Evolutionary conservation across 2,113 vertebrate species (phyloP), one percentile per base, ranked within the genome.

Genomic region (Zosterops japonicus): DNA sequence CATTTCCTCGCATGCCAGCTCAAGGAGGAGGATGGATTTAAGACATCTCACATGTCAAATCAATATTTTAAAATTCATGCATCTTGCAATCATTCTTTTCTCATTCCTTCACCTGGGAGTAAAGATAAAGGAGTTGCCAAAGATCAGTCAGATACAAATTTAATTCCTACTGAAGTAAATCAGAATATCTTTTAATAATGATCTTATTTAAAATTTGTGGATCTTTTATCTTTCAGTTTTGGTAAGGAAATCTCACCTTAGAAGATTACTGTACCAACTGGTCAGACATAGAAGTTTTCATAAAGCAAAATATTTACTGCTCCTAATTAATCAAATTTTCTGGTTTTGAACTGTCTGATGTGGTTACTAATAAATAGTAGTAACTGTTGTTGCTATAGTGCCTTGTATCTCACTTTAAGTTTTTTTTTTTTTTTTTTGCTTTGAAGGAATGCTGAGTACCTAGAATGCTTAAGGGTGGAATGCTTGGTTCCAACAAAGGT

Each of bases 401-500:
- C 47, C 53, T 86, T 71, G 31, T 18, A 36, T 83, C 16, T 39
- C 72, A 78, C 49, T 33, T 55, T 6, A 68, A 21, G 56, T 2
- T 0, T 53, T 53, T 93, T 78, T 63, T 49, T 14, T 2, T 36
- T 36, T 36, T 39, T 39, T 39, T 39, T 39, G 9, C 33, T 83
- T 90, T 71, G 85, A 68, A 95, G 63, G 81, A 83, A 70, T 95
- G 36, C 78, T 87, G 83, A 47, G 68, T 89, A 94, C n/a, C 33
- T 96, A 87, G 69, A 88, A 83, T 88, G 65, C 76, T 92, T 94
- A 57, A 87, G 22, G 14, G 5, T 75, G 29, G 50, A 80, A 80
- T 94, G 42, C 75, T 83, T 53, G 55, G 63, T 94, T 94, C 23
- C 25, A 80, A 92, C 55, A 94, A 85, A 67, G 81, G 64, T 93